Conservation (phyloP, 2,113 vertebrate genomes). For the Gymnorhina tibicen region DNA sequence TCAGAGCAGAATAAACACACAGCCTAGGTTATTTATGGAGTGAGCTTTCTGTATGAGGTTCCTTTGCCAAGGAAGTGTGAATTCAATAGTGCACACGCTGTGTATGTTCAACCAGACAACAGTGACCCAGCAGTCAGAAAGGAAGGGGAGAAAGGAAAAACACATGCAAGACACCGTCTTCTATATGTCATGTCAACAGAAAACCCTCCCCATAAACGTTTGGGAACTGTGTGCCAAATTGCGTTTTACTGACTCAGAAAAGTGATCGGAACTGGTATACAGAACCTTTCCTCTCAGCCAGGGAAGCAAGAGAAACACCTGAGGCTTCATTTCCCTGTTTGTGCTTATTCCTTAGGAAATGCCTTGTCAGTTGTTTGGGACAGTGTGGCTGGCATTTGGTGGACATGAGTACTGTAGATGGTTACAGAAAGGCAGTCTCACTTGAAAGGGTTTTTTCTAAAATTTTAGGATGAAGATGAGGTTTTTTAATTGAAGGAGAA, state of each 20-base stretch:
- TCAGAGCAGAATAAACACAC: constrained; percentile 72
- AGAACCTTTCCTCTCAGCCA: not conserved
- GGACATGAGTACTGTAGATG: not conserved
- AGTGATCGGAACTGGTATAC: not conserved
- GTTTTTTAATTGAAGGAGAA: not conserved
- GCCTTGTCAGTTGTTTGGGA: not conserved
- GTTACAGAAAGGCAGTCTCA: not conserved
- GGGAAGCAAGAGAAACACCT: not conserved
- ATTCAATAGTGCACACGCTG: constrained; percentile 38
- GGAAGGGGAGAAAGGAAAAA: not conserved
- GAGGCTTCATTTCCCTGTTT: not conserved
- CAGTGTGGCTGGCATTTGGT: not conserved
- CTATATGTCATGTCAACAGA: constrained; percentile 9
- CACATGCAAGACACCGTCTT: constrained; percentile 49
- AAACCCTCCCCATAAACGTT: constrained; percentile 37
- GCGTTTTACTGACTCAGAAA: not conserved
- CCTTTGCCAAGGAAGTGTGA: constrained; percentile 64
- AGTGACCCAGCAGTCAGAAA: constrained; percentile 24
- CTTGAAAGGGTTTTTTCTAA: not conserved
- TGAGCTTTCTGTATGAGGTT: constrained; percentile 52
- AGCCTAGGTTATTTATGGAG: constrained; percentile 69
- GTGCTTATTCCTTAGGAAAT: not conserved
- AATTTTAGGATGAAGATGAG: not conserved
- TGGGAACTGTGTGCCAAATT: constrained; percentile 33
- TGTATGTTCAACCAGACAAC: constrained; percentile 7